Conservation (phyloP, 2,113 vertebrate genomes). For the Neodon shergylaensis region DNA sequence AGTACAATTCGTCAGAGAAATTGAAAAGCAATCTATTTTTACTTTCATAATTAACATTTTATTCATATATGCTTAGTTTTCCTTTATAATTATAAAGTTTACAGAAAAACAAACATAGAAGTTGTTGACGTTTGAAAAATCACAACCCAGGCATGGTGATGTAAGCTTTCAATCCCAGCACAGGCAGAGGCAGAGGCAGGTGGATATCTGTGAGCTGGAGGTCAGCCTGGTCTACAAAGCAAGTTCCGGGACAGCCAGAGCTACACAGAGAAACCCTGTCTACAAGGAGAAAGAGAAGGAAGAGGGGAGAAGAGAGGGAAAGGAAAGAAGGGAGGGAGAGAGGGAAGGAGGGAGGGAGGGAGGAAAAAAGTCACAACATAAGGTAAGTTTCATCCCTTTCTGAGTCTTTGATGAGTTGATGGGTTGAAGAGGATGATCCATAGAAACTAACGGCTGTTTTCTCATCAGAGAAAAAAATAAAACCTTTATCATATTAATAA, state of each 20-base stretch:
- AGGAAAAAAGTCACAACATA: neutral
- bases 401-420: neutral
- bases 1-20: neutral
- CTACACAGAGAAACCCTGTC: too few species aligned
- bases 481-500: neutral
- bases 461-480: neutral
- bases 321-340: rapidly evolving
- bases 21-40: neutral
- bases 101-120: neutral
- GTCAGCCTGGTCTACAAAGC: too few species aligned
- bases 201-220: neutral
- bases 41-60: neutral
- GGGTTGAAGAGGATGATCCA: neutral
- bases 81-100: neutral
- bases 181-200: neutral
- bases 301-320: too few species aligned
- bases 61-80: neutral
- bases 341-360: rapidly evolving
- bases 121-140: neutral
- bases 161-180: neutral
- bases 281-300: too few species aligned
- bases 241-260: too few species aligned
- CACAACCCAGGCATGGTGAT: neutral
- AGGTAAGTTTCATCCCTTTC: neutral
- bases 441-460: neutral